Evolutionary conservation across 2,797 vertebrate genomes (phyloP).

Genomic region (Falco peregrinus): DNA sequence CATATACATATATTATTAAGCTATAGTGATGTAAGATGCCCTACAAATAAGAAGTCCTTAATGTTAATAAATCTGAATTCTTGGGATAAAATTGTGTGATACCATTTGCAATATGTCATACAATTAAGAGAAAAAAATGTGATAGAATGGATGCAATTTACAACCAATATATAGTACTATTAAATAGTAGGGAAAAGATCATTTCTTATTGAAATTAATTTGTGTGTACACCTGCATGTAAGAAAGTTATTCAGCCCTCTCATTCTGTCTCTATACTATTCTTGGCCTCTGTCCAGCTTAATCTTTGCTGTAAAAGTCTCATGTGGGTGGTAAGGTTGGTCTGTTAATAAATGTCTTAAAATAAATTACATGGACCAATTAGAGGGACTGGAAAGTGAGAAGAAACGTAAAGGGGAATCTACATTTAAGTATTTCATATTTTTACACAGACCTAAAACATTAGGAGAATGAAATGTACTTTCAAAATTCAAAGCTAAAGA

Average conservation of each 20-base stretch:
- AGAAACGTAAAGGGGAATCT: neutral
- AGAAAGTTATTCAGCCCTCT: neutral
- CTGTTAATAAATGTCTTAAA: slow-evolving; percentile 9
- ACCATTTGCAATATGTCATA: neutral
- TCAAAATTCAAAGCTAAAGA: slow-evolving; percentile 16
- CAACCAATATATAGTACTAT: neutral
- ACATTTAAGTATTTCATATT: neutral
- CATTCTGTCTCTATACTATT: neutral
- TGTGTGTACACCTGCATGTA: neutral
- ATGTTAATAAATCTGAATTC: neutral
- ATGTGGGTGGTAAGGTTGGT: neutral
- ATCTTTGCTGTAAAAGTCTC: neutral
- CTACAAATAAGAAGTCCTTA: neutral
- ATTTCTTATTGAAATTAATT: neutral
- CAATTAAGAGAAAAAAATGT: neutral
- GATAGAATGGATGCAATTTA: neutral
- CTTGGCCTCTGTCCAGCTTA: neutral
- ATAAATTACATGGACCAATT: neutral
- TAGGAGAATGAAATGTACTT: slow-evolving; percentile 12
- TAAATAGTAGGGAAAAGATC: neutral
- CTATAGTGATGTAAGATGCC: neutral
- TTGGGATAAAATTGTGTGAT: neutral
- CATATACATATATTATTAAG: neutral
- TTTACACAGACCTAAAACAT: neutral
- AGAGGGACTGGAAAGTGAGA: neutral